Evolutionary conservation across 2,797 vertebrate species (phyloP).

Genomic region (Cirrhinus molitorella): DNA sequence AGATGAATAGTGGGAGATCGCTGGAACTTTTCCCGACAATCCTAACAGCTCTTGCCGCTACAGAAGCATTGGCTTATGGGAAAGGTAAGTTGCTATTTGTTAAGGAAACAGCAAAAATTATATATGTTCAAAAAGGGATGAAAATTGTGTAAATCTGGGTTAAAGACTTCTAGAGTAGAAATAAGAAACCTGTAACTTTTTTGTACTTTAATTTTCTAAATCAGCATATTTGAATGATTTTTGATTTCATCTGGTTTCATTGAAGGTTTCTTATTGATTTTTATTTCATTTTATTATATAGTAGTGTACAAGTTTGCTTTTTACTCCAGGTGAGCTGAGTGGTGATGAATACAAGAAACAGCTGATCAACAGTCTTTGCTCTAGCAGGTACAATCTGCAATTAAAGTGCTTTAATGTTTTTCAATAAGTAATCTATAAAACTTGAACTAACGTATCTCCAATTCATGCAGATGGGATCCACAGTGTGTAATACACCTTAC

Average conservation of each 20-base stretch:
- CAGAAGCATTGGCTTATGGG: slow-evolving; percentile 85
- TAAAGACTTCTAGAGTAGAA: background rate
- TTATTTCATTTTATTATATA: background rate
- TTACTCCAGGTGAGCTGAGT: slow-evolving; percentile 87
- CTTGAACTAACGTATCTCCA: background rate
- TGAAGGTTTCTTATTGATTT: background rate
- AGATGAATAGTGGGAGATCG: slow-evolving; percentile 88
- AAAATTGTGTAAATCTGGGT: background rate
- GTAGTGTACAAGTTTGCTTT: background rate
- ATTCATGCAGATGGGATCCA: slow-evolving; percentile 87
- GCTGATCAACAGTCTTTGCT: slow-evolving; percentile 93
- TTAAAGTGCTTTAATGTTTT: slow-evolving; percentile 3
- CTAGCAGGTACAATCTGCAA: slow-evolving; percentile 82
- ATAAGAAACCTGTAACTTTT: background rate
- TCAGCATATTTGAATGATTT: background rate
- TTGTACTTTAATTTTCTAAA: background rate
- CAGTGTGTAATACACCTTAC: slow-evolving; percentile 89
- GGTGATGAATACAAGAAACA: slow-evolving; percentile 96
- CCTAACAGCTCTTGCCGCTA: slow-evolving; percentile 86
- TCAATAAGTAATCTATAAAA: background rate
- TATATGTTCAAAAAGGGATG: background rate
- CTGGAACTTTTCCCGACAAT: slow-evolving; percentile 94
- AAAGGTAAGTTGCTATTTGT: slow-evolving; percentile 81
- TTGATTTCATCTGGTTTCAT: background rate
- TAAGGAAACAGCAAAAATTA: background rate